Base-by-base conservation (phyloP, 2,888 invertebrate genomes). In the Folsomia candida region DNA sequence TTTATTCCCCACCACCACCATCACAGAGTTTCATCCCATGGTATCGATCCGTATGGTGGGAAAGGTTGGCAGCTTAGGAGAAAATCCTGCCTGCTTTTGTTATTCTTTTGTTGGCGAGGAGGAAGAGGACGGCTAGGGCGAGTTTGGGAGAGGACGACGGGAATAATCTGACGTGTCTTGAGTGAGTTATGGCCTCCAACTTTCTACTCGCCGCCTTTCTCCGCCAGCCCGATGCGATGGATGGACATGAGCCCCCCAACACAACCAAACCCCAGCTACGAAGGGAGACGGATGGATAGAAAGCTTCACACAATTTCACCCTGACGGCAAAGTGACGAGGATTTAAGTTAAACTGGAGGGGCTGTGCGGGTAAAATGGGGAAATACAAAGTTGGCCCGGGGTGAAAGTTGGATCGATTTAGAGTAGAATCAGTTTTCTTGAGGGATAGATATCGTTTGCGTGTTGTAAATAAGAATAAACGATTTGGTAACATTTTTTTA, bases 91-190 rank as follows among this genome's bases (percentile, higher is more conserved):
- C 37, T 25, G 76, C 76, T 75, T 79, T 78, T 78, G 77, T 78
- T 79, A 78, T 79, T 79, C 77, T 79, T 79, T 78, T 79, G 77
- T 79, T 73, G 71, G 71, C 72, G 73, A 72, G 70, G 68, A 76
- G 75, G 72, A 37, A 28, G 60, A n/a, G n/a, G n/a, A n/a, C n/a
- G 54, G 37, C 37, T 14, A 37, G 37, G 14, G 37, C 37, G 4
- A 14, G 37, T 37, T 37, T 54, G 54, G 54, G 47, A 47, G 47
- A 76, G 77, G 77, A 74, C 73, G 75, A 75, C 79, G 79, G 74
- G 79, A 78, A 78, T 79, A 79, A 79, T 79, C 79, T 79, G 79
- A 79, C 79, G 77, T 76, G 71, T 70, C 68, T 75, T 37, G 76
- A 77, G 79, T 79, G 79, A 79, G 73, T 77, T 79, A 79, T 78